phyloP scores from a whole-genome alignment of 2,888 invertebrate species.

The Stenotaenia linearis region DNA sequence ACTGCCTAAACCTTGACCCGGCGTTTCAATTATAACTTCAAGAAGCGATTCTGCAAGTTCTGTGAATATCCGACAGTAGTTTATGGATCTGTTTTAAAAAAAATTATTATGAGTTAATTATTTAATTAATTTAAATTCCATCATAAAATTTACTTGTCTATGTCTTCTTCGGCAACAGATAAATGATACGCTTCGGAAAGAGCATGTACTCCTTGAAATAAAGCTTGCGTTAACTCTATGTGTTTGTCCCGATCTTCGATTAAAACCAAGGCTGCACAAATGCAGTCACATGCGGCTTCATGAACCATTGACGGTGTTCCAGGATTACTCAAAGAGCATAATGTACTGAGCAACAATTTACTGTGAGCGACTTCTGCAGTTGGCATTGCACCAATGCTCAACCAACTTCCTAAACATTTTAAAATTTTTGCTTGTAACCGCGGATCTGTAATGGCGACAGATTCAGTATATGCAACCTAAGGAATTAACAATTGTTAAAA shows the following conservation, averaged over 20 bases:
- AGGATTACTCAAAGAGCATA: constrained; percentile 48
- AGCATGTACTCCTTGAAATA: constrained; percentile 73
- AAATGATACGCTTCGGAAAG: constrained; percentile 81
- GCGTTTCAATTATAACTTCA: constrained; percentile 63
- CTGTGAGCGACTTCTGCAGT: constrained; percentile 67
- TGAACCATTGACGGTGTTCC: constrained; percentile 57
- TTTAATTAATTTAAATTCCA: background rate
- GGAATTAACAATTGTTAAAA: background rate
- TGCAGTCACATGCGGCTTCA: constrained; percentile 83
- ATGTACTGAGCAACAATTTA: constrained; percentile 65
- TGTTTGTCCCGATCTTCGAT: constrained; percentile 58
- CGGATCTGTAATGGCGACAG: constrained; percentile 31
- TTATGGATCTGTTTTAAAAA: constrained; percentile 59
- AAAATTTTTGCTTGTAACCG: constrained; percentile 53
- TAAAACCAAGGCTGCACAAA: constrained; percentile 77
- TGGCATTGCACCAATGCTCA: constrained; percentile 73
- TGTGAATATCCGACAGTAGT: constrained; percentile 91
- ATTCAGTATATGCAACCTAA: constrained; percentile 33
- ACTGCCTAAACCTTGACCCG: constrained; percentile 48
- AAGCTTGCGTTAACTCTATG: constrained; percentile 65
- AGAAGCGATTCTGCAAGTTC: constrained; percentile 88
- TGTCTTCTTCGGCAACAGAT: constrained; percentile 87
- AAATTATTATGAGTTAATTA: constrained; percentile 29
- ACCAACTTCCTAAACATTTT: constrained; percentile 87
- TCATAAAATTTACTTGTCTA: constrained; percentile 62